Evolutionary conservation across 2,888 invertebrate species (phyloP).

Genomic region (Hypselothyrea guttata): DNA sequence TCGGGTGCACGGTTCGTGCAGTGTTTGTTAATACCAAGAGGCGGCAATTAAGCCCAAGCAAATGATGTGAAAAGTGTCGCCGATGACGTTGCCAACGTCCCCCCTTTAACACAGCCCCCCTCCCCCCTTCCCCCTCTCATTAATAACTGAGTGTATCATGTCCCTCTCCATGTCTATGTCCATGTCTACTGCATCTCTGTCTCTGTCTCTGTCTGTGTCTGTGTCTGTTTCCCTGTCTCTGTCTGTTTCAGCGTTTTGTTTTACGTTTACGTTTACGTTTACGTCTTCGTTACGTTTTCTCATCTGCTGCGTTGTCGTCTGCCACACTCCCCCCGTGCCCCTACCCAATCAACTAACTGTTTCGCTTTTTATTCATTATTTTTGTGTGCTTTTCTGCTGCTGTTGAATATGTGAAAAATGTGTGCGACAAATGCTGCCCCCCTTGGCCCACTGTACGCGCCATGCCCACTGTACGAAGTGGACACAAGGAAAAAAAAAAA

Average conservation of each 20-base stretch:
- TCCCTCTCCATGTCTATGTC: too few species aligned
- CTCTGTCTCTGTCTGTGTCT: not conserved
- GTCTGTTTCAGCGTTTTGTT: not conserved
- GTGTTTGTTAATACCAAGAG: slow-evolving; percentile 24
- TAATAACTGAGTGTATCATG: too few species aligned
- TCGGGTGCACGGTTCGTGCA: slow-evolving; percentile 23
- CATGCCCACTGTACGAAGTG: too few species aligned
- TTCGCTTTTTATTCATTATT: not conserved
- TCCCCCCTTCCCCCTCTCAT: too few species aligned
- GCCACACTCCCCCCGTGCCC: slow-evolving; percentile 29
- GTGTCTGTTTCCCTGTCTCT: not conserved
- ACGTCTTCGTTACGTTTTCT: slow-evolving; percentile 15
- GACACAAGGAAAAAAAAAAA: too few species aligned
- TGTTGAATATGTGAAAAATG: slow-evolving; percentile 69
- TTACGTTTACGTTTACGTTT: slow-evolving; percentile 24
- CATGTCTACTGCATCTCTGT: too few species aligned
- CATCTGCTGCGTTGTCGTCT: slow-evolving; percentile 27
- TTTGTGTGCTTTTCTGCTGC: slow-evolving; percentile 16
- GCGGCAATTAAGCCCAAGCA: slow-evolving; percentile 45
- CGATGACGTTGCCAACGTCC: slow-evolving; percentile 55
- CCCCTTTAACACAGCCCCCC: not conserved
- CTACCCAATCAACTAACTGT: too few species aligned
- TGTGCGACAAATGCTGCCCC: slow-evolving; percentile 68
- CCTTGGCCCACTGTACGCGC: not conserved
- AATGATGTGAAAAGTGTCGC: slow-evolving; percentile 69